A percentile compares a stretch with the other conserved stretches of the same genome.
Conservation (phyloP, 2,797 vertebrate genomes). For the Erethizon dorsatum region DNA sequence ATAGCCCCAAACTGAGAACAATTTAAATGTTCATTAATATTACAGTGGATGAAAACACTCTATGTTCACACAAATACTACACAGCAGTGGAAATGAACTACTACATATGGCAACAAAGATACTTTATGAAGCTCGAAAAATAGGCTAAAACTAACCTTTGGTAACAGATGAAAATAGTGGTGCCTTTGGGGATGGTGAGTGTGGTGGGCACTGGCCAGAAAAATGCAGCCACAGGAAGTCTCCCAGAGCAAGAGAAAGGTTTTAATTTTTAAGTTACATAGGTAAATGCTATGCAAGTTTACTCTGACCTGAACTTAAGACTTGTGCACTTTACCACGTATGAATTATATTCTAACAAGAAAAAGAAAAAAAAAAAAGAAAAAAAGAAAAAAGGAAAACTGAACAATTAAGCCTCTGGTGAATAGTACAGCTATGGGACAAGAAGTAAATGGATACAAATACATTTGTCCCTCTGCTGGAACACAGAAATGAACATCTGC, state of each 20-base stretch:
- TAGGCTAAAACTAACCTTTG: neutral
- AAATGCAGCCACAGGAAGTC: neutral
- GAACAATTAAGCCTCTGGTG: neutral
- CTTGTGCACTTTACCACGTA: neutral
- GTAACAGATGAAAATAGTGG: neutral
- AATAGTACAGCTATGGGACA: neutral
- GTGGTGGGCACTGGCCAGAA: rapidly evolving
- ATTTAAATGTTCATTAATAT: neutral
- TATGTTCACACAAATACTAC: neutral
- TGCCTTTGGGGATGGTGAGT: neutral
- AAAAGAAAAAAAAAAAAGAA: too few relatives aligned
- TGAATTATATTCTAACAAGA: neutral
- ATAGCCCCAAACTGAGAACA: neutral
- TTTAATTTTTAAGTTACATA: neutral
- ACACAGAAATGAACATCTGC: neutral
- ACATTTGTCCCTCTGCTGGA: neutral
- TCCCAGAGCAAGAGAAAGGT: neutral
- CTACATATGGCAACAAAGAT: neutral
- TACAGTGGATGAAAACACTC: neutral
- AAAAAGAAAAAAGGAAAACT: neutral
- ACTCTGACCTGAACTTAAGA: neutral
- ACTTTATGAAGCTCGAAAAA: slow-evolving; percentile 10
- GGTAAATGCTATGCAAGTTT: neutral
- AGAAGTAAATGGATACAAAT: neutral
- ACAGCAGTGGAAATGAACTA: neutral